phyloP scores from a whole-genome alignment of 2,888 invertebrate genomes.

The Drosophila kokeensis region DNA sequence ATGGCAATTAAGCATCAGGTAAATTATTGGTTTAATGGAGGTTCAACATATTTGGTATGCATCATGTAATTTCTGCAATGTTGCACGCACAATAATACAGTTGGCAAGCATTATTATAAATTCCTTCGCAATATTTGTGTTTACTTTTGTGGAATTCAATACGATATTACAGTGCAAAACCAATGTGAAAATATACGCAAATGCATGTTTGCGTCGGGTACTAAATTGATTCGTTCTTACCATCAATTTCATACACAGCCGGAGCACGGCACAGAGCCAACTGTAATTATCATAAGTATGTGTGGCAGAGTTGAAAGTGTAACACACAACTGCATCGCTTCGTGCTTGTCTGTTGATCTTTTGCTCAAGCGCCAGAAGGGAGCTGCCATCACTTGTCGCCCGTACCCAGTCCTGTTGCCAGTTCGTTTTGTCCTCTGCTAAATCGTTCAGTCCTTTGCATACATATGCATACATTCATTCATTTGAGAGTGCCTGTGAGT shows the following conservation, averaged over 20 bases:
- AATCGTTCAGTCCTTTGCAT: slow-evolving; percentile 25
- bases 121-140: not conserved
- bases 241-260: not conserved
- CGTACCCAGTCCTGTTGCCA: slow-evolving; percentile 34
- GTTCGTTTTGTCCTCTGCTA: slow-evolving; percentile 9
- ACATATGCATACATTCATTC: not conserved
- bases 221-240: slow-evolving; percentile 9
- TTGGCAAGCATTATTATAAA: not conserved
- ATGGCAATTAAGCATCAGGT: not conserved
- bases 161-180: not conserved
- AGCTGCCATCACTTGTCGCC: slow-evolving; percentile 60
- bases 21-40: not conserved
- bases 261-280: not conserved
- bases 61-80: not conserved
- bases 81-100: not conserved
- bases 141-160: not conserved
- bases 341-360: slow-evolving; percentile 24
- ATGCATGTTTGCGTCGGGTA: not conserved
- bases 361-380: slow-evolving; percentile 37
- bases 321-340: slow-evolving; percentile 36
- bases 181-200: not conserved
- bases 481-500: not conserved
- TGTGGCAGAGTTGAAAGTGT: slow-evolving; percentile 48
- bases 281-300: slow-evolving; percentile 36
- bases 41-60: not conserved